Conservation (phyloP, 2,888 invertebrate species). For the Drosophila helvetica region DNA sequence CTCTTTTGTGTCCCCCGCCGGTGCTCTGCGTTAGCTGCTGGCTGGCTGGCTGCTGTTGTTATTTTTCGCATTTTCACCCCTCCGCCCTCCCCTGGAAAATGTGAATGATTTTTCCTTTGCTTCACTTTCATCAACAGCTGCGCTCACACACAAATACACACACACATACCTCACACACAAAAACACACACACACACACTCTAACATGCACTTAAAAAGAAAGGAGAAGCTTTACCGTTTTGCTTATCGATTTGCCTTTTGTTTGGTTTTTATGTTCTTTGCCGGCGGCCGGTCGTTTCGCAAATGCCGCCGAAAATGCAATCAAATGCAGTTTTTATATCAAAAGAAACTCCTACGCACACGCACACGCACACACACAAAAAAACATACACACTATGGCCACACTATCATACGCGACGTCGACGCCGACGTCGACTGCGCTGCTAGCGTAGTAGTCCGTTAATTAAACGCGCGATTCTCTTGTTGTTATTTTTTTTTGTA, state of each 20-base stretch:
- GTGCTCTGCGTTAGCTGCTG: constrained; percentile 9
- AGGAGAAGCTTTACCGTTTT: constrained; percentile 40
- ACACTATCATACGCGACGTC: constrained; percentile 27
- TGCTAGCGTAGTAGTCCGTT: constrained; percentile 56
- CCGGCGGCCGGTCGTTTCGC: constrained; percentile 61
- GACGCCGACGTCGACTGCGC: constrained; percentile 56
- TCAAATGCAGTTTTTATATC: constrained; percentile 75
- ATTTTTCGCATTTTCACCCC: constrained; percentile 57
- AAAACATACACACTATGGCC: constrained; percentile 4
- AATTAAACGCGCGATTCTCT: constrained; percentile 70
- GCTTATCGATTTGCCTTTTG: constrained; percentile 65
- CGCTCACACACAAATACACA: constrained; percentile 54
- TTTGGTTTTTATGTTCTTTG: constrained; percentile 61
- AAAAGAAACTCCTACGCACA: constrained; percentile 37
- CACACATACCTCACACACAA: not conserved
- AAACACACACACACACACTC: too few relatives aligned
- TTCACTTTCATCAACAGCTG: constrained; percentile 80
- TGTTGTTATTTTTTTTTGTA: constrained; percentile 27
- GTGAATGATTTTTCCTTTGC: constrained; percentile 68
- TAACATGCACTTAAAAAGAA: not conserved
- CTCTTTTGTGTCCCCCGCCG: constrained; percentile 25
- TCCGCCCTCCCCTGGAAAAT: constrained; percentile 25
- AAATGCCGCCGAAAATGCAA: constrained; percentile 79
- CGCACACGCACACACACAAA: constrained; percentile 22
- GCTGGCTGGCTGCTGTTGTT: constrained; percentile 30